phyloP scores from a whole-genome alignment of 2,797 vertebrate species.

The Sebastiscus albofasciatus region DNA sequence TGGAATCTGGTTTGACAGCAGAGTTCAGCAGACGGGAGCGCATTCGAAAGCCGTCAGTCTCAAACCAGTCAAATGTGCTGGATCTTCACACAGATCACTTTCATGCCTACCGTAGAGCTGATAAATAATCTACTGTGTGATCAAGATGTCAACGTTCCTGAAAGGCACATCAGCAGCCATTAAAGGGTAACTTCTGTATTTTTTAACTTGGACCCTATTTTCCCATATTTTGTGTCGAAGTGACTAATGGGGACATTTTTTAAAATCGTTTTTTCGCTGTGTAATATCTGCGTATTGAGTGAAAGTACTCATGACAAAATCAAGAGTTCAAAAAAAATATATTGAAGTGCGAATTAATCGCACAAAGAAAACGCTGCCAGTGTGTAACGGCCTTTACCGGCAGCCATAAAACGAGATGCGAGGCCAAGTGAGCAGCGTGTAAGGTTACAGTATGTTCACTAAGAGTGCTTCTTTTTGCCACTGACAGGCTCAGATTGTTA shows the following conservation, averaged over 20 bases:
- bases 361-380: too few species aligned
- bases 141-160: background rate
- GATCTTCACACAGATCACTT: constrained; percentile 14
- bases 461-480: too few species aligned
- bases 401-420: too few species aligned
- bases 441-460: too few species aligned
- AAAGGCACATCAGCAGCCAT: background rate
- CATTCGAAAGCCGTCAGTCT: constrained; percentile 46
- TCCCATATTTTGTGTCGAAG: background rate
- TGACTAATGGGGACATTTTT: background rate
- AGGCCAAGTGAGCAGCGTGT: too few species aligned
- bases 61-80: constrained; percentile 21
- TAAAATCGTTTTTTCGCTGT: too few species aligned
- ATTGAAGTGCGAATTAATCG: too few species aligned
- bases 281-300: too few species aligned
- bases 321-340: too few species aligned
- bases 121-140: background rate
- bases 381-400: too few species aligned
- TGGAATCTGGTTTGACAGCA: constrained; percentile 29
- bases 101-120: background rate
- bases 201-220: background rate
- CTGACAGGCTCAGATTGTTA: too few species aligned
- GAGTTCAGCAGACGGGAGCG: constrained; percentile 26
- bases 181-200: background rate
- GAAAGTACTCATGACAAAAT: too few species aligned